Percentiles rank a stretch among this genome's conserved stretches.
These are phyloP conservation scores for Phragmatobia fuliginosa DNA, from an alignment of 2,888 invertebrate species.

Conservation along the genomic window DNA sequence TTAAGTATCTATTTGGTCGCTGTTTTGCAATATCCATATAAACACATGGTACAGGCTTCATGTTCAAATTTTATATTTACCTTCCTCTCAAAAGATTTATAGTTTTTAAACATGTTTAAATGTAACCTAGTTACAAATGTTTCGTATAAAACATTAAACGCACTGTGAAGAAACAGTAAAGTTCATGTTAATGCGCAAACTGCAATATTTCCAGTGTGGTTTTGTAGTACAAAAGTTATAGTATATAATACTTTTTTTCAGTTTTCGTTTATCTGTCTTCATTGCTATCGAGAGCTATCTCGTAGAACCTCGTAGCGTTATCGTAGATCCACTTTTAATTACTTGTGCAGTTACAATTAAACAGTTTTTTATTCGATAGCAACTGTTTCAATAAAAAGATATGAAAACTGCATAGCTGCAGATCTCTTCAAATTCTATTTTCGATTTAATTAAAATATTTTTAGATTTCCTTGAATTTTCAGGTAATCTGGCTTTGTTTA, in stretches of 20 bases:
- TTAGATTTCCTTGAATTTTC: conserved; percentile 29
- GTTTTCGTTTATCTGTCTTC: neutral
- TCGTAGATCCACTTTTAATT: conserved; percentile 40
- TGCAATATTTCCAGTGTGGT: neutral
- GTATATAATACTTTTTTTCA: neutral
- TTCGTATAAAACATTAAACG: neutral
- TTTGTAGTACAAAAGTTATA: neutral
- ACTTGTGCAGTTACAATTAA: neutral
- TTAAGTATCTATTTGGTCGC: conserved; percentile 52
- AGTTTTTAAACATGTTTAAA: neutral
- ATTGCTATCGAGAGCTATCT: conserved; percentile 13
- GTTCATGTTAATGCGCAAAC: conserved; percentile 27
- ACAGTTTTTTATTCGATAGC: neutral
- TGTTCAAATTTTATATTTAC: conserved; percentile 10
- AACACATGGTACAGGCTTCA: conserved; percentile 31
- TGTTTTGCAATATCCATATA: conserved; percentile 42
- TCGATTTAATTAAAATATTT: conserved; percentile 35
- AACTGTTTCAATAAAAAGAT: neutral
- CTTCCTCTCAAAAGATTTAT: conserved; percentile 1
- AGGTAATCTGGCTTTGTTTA: conserved; percentile 34
- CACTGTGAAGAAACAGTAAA: conserved; percentile 7
- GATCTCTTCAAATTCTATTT: conserved; percentile 21
- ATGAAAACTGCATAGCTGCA: conserved; percentile 3
- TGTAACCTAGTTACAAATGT: neutral
- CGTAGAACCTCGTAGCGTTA: conserved; percentile 41